phyloP scores from a whole-genome alignment of 2,888 invertebrate species.

The Dysmachus trigonus region DNA sequence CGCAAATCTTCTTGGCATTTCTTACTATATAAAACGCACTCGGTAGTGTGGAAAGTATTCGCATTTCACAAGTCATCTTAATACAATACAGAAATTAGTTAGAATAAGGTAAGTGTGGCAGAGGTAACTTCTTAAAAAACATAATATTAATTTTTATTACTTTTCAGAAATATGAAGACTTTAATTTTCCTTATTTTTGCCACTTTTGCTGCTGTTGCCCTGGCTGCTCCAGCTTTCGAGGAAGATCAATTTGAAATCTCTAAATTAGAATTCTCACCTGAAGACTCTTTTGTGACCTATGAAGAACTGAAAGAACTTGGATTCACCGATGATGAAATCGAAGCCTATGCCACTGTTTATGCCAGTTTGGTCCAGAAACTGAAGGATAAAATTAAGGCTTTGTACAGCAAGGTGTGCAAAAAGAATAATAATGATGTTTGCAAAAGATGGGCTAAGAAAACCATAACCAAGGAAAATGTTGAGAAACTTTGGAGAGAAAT shows the following conservation, averaged over 20 bases:
- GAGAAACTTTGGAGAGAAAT: neutral
- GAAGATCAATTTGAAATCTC: neutral
- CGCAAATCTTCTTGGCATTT: neutral
- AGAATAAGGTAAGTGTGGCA: neutral
- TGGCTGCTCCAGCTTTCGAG: neutral
- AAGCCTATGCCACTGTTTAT: neutral
- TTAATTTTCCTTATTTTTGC: neutral
- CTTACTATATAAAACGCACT: neutral
- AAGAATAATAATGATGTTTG: constrained; percentile 9
- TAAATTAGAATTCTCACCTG: neutral
- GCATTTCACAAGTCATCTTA: neutral
- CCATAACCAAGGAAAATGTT: constrained; percentile 10
- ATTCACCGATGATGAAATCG: neutral
- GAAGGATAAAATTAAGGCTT: neutral
- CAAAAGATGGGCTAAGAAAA: constrained; percentile 15
- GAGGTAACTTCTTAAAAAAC: neutral
- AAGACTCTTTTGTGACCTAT: neutral
- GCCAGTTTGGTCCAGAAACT: neutral
- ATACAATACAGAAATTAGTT: neutral
- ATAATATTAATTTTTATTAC: neutral
- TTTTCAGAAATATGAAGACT: neutral
- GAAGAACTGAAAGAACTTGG: neutral
- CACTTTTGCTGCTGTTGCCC: neutral
- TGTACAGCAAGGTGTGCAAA: constrained; percentile 1
- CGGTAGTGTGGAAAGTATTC: neutral